phyloP scores from a whole-genome alignment of 2,888 invertebrate genomes.

The Chirona hameri region DNA sequence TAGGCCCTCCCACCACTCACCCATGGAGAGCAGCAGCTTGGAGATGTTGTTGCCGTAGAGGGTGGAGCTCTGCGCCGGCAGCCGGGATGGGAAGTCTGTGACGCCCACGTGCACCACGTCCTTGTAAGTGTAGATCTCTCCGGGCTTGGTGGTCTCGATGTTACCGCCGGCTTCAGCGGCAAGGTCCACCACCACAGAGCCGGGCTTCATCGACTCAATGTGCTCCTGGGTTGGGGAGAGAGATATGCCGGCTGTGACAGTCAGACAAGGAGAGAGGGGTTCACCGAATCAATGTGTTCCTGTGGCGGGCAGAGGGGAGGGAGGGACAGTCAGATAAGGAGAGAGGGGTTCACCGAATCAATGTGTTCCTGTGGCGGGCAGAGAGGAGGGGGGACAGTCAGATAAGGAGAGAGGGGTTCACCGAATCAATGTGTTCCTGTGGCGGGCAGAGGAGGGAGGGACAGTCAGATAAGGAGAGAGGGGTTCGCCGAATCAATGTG shows the following conservation, averaged over 20 bases:
- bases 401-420: too few relatives aligned
- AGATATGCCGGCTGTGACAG: too few relatives aligned
- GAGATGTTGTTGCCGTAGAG: constrained; percentile 88
- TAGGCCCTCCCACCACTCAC: constrained; percentile 49
- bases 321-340: too few relatives aligned
- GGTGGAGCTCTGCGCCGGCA: constrained; percentile 81
- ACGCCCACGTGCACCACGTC: constrained; percentile 80
- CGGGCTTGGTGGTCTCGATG: constrained; percentile 74
- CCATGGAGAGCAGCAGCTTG: constrained; percentile 76
- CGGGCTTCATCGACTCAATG: constrained; percentile 71
- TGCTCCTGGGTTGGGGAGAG: too few relatives aligned
- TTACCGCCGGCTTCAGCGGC: constrained; percentile 88
- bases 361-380: too few relatives aligned
- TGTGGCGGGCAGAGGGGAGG: background rate
- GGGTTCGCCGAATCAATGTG: too few relatives aligned
- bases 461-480: too few relatives aligned
- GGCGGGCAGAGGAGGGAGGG: too few relatives aligned
- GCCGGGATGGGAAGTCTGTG: constrained; percentile 76
- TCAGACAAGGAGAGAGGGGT: background rate
- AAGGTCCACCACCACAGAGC: constrained; percentile 82
- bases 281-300: background rate
- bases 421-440: too few relatives aligned
- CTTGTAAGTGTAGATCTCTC: constrained; percentile 67
- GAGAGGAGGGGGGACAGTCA: too few relatives aligned
- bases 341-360: too few relatives aligned